Conservation (phyloP, 2,888 invertebrate genomes). For the Eupithecia subfuscata region DNA sequence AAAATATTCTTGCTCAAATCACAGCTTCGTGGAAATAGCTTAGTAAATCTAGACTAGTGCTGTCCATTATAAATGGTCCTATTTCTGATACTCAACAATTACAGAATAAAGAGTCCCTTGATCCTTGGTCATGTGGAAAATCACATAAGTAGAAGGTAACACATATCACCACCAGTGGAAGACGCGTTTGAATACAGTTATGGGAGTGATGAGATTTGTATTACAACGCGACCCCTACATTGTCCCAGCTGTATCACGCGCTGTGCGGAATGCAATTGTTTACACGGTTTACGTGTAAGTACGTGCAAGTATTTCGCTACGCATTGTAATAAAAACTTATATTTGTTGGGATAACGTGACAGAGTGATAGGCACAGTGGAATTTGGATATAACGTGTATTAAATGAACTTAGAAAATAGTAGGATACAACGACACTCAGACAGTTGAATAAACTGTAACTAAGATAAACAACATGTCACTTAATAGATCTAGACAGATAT, state of each 20-base stretch:
- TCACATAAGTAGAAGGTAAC: background rate
- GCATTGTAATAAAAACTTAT: slow-evolving; percentile 38
- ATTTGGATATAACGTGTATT: no score
- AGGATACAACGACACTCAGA: no score
- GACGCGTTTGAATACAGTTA: background rate
- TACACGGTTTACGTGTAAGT: slow-evolving; percentile 34
- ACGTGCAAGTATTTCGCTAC: slow-evolving; percentile 35
- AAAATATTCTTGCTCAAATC: background rate
- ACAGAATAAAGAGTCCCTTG: no score
- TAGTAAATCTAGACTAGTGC: no score
- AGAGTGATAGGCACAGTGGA: no score
- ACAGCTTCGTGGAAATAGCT: no score
- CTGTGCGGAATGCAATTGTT: background rate
- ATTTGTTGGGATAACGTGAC: no score
- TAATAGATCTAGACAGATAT: no score
- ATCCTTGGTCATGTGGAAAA: no score
- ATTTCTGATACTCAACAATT: background rate
- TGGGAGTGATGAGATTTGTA: background rate
- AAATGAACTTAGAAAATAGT: no score
- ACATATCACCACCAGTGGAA: background rate
- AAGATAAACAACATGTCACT: no score
- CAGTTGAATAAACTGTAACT: no score
- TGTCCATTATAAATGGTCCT: background rate
- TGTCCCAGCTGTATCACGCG: background rate
- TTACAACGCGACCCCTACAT: background rate